phyloP scores from a whole-genome alignment of 1,140 invertebrate genomes.

The Lordiphosa mommai region DNA sequence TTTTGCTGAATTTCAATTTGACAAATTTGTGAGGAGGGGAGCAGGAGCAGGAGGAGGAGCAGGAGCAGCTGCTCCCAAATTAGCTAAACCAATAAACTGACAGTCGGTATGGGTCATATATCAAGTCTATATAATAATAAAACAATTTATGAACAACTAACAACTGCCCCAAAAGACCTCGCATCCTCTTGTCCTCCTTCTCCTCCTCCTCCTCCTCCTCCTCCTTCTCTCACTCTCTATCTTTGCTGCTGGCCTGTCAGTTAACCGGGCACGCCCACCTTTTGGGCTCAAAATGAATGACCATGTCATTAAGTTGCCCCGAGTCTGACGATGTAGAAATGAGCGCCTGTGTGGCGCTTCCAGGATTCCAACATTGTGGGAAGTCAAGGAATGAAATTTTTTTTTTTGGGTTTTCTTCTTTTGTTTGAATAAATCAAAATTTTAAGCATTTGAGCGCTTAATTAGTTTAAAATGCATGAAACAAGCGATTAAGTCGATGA shows the following conservation, averaged over 20 bases:
- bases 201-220: neutral
- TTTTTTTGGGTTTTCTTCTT: too few relatives aligned
- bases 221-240: neutral
- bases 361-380: too few relatives aligned
- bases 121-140: conserved; percentile 77
- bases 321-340: neutral
- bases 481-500: too few relatives aligned
- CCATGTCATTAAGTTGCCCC: conserved; percentile 63
- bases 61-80: conserved; percentile 36
- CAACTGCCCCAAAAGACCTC: conserved; percentile 42
- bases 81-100: conserved; percentile 78
- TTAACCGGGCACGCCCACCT: conserved; percentile 69
- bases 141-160: conserved; percentile 75
- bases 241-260: conserved; percentile 47
- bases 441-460: too few relatives aligned
- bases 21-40: conserved; percentile 48
- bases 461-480: too few relatives aligned
- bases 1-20: conserved; percentile 41
- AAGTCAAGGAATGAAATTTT: too few relatives aligned
- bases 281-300: conserved; percentile 63
- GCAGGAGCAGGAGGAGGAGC: neutral
- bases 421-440: too few relatives aligned
- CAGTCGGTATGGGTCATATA: conserved; percentile 61
- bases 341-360: too few relatives aligned
- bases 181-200: conserved; percentile 19